Conservation (phyloP, 2,797 vertebrate species). For the Sciurus carolinensis region DNA sequence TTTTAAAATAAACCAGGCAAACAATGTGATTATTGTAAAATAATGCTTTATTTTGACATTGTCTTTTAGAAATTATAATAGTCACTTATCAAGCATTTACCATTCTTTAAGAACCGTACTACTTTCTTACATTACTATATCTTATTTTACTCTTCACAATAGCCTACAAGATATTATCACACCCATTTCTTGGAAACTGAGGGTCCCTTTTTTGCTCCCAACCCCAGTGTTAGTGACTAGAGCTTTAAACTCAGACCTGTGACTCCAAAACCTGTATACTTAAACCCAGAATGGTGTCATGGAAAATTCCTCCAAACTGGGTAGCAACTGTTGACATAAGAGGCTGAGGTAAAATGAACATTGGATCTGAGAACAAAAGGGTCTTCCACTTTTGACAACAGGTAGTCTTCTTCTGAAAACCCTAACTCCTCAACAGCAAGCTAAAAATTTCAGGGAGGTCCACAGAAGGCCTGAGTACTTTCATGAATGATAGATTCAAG, state of each 20-base stretch:
- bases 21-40: not conserved
- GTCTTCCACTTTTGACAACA: not conserved
- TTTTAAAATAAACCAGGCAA: conserved; percentile 24
- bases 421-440: not conserved
- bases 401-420: not conserved
- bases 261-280: not conserved
- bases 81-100: not conserved
- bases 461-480: not conserved
- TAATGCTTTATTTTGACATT: not conserved
- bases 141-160: not conserved
- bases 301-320: not conserved
- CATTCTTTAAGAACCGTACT: not conserved
- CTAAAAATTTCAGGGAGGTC: not conserved
- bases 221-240: not conserved
- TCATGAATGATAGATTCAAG: not conserved
- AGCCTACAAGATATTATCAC: not conserved
- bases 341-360: not conserved
- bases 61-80: not conserved
- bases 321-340: not conserved
- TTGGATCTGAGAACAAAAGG: not conserved
- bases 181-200: not conserved
- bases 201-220: not conserved
- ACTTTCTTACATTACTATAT: not conserved
- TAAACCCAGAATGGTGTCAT: not conserved
- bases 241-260: not conserved